Conservation (phyloP, 2,113 vertebrate genomes). For the Onychostoma macrolepis region DNA sequence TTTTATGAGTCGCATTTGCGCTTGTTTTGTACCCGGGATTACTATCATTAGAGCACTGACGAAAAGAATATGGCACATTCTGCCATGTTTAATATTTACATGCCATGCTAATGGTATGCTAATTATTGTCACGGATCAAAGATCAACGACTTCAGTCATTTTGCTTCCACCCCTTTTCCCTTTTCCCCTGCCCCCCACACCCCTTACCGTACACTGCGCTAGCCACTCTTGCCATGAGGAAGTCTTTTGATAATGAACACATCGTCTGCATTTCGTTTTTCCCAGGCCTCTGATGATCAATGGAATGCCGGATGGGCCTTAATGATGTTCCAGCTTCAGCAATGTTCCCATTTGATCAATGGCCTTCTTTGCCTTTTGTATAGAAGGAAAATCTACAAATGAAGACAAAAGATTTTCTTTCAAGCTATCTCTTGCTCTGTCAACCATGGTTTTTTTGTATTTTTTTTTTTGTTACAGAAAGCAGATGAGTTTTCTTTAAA, state of each 20-base stretch:
- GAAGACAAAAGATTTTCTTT: slow-evolving; percentile 23
- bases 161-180: slow-evolving; percentile 4
- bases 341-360: slow-evolving; percentile 51
- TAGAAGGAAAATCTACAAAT: slow-evolving; percentile 14
- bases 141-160: slow-evolving; percentile 56
- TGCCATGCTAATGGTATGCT: slow-evolving; percentile 52
- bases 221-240: background rate
- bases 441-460: background rate
- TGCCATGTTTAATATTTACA: slow-evolving; percentile 49
- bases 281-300: slow-evolving; percentile 51
- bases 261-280: slow-evolving; percentile 26
- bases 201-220: background rate
- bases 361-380: slow-evolving; percentile 2
- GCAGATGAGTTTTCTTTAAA: background rate
- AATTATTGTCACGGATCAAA: slow-evolving; percentile 58
- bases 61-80: slow-evolving; percentile 43
- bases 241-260: slow-evolving; percentile 54
- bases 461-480: background rate
- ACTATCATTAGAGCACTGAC: slow-evolving; percentile 53
- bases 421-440: background rate
- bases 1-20: slow-evolving; percentile 16
- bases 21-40: slow-evolving; percentile 40
- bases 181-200: background rate
- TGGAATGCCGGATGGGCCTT: slow-evolving; percentile 45
- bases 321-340: slow-evolving; percentile 53